Conservation (phyloP, 2,888 invertebrate genomes). For the Escarpia spicata region DNA sequence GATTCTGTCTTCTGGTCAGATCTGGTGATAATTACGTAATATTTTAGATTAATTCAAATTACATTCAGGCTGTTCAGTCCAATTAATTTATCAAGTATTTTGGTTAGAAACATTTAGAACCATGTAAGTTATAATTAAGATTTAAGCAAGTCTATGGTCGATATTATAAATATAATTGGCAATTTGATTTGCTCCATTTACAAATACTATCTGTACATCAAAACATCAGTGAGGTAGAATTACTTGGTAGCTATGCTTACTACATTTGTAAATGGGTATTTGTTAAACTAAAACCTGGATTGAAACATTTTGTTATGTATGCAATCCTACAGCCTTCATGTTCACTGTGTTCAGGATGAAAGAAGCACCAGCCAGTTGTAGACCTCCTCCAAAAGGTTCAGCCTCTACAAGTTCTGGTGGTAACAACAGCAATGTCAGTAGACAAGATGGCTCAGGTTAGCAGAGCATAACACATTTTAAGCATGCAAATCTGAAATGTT, state of each 20-base stretch:
- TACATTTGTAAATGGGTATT: not conserved
- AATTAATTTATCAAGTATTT: no score
- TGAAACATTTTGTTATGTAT: not conserved
- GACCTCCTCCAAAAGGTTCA: not conserved
- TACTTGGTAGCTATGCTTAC: not conserved
- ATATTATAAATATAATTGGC: no score
- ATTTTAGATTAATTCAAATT: no score
- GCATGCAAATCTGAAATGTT: no score
- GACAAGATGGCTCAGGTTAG: not conserved
- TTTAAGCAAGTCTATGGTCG: no score
- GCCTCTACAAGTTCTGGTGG: not conserved
- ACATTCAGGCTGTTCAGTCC: no score
- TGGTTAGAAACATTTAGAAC: no score
- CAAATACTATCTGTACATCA: no score
- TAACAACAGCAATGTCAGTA: not conserved
- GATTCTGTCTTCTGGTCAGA: not conserved
- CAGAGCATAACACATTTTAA: no score
- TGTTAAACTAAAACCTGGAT: not conserved
- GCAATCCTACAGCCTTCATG: not conserved
- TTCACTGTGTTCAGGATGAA: not conserved
- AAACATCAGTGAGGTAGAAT: no score
- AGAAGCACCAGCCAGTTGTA: not conserved
- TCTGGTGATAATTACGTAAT: not conserved
- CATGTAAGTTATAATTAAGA: no score
- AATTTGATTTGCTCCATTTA: no score